Base-by-base conservation (phyloP, 2,113 vertebrate genomes). In the Callopanchax toddi region DNA sequence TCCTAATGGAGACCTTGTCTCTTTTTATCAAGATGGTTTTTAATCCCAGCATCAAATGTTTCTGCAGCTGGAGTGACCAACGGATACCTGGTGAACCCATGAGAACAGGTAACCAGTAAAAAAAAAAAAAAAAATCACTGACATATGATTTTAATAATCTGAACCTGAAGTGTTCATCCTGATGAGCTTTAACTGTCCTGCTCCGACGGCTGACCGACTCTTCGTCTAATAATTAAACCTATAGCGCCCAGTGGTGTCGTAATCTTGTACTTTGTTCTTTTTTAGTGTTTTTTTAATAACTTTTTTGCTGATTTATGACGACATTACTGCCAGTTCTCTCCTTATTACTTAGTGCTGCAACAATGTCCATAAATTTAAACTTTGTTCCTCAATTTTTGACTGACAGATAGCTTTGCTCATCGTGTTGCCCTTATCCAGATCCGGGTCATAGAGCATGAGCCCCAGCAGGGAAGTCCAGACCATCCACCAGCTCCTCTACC, bases 191-290 rank as follows among this genome's bases (percentile, higher is more conserved):
- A 62, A 56, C 61, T 40, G 46, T 54, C 42, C 20, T 25, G 67
- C 71, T 72, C 46, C 1, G 55, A 68, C 63, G 64, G 55, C 68
- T 6, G 52, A 37, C 34, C 5, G 46, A 58, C 79, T 75, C 60
- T 57, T 44, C 2, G 69, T 3, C 60, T 59, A 43, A 70, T 67
- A 54, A 84, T 82, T 79, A 78, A 32, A 29, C 69, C 83, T 34
- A 59, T 1, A 53, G n/a, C 6, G 1, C 60, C 45, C 58, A 0
- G 46, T 3, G 67, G 65, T 45, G 58, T 32, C 37, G 22, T 44
- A 44, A 45, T 13, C 15, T 61, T 29, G n/a, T 26, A n/a, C 40
- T 10, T 73, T 67, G 62, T 60, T 52, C 42, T 59, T 22, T 53
- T 37, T 25, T 6, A 11, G 23, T 11, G 17, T 17, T 0, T 56